phyloP scores from a whole-genome alignment of 1,140 invertebrate species.

The Spodoptera litura region DNA sequence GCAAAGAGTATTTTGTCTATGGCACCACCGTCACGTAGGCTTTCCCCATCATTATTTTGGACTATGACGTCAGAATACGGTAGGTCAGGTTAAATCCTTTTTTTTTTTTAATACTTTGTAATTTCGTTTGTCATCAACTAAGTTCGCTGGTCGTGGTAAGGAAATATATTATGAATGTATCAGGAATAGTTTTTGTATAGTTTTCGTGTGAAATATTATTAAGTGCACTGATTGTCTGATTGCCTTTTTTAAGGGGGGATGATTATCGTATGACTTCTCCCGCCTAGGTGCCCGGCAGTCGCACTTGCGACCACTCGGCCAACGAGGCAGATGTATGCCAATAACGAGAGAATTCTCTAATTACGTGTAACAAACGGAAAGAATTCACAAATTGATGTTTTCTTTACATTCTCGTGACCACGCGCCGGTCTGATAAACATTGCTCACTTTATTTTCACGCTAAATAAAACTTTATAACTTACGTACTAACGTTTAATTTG shows the following conservation, averaged over 20 bases:
- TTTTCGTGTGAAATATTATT: too few species aligned
- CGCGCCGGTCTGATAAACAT: slow-evolving; percentile 5
- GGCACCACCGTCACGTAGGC: slow-evolving; percentile 12
- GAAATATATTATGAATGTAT: too few species aligned
- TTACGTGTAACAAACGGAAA: slow-evolving; percentile 11
- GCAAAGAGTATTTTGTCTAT: background rate
- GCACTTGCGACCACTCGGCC: too few species aligned
- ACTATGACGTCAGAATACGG: background rate
- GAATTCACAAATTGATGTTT: slow-evolving; percentile 6
- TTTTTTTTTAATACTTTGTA: background rate
- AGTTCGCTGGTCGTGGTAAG: too few species aligned
- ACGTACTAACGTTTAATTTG: background rate
- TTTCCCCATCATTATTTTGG: background rate
- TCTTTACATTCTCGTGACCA: slow-evolving; percentile 9
- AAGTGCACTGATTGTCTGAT: too few species aligned
- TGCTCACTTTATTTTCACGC: background rate
- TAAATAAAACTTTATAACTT: background rate
- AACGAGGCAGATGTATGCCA: too few species aligned
- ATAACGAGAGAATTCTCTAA: background rate
- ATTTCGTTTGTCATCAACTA: too few species aligned
- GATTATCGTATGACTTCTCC: too few species aligned
- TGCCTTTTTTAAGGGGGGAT: too few species aligned
- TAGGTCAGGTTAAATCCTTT: too few species aligned
- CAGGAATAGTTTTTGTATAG: too few species aligned
- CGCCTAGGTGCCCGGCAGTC: too few species aligned